phyloP scores from a whole-genome alignment of 1,140 invertebrate species.

The Stratiolaelaps scimitus region DNA sequence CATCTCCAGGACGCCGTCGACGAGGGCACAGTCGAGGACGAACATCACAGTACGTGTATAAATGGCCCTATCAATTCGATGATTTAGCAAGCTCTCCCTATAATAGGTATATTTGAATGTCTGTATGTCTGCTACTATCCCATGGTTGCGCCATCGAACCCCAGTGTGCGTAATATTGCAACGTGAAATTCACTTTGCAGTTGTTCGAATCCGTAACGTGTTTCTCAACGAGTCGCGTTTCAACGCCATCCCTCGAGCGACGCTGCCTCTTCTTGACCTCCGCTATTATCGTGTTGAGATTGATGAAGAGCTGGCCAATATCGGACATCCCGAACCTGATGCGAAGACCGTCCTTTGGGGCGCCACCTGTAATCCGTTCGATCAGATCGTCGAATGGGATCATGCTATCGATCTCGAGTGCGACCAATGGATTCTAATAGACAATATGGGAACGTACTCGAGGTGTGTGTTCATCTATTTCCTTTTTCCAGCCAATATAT shows the following conservation, averaged over 20 bases:
- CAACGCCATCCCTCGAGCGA: constrained; percentile 18
- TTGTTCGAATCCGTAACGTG: constrained; percentile 7
- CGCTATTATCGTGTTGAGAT: not conserved
- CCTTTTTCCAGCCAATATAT: too few relatives aligned
- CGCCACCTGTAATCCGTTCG: constrained; percentile 19
- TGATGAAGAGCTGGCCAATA: constrained; percentile 16
- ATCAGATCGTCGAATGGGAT: constrained; percentile 20
- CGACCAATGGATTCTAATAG: constrained; percentile 15
- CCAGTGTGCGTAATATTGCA: too few relatives aligned
- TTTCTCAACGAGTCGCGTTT: constrained; percentile 24
- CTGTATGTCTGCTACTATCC: too few relatives aligned
- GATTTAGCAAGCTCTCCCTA: too few relatives aligned
- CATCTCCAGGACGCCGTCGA: constrained; percentile 1
- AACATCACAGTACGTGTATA: constrained; percentile 1
- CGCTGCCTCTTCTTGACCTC: constrained; percentile 10
- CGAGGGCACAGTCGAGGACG: constrained; percentile 8
- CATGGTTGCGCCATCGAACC: too few relatives aligned
- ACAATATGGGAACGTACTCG: constrained; percentile 26
- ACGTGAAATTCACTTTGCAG: constrained; percentile 6
- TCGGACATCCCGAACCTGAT: not conserved
- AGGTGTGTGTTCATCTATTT: constrained; percentile 8
- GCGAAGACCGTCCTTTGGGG: constrained; percentile 23
- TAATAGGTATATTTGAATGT: too few relatives aligned
- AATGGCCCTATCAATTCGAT: too few relatives aligned
- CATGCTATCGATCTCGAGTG: constrained; percentile 19